phyloP scores from a whole-genome alignment of 2,888 invertebrate genomes.

The Lycia hirtaria region DNA sequence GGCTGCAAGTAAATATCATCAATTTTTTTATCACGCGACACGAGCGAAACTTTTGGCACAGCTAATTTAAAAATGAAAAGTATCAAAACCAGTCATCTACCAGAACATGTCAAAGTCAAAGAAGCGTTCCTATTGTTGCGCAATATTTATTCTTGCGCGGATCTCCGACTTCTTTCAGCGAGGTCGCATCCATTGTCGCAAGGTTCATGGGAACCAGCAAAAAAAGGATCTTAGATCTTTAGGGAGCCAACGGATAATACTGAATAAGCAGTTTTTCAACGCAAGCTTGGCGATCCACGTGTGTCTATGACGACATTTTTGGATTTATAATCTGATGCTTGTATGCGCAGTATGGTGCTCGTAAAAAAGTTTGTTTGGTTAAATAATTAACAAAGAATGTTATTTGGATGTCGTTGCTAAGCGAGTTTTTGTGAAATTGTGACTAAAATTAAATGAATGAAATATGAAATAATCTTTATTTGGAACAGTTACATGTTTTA shows the following conservation, averaged over 20 bases:
- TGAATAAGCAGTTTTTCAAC: conserved; percentile 82
- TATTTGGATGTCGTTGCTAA: background rate
- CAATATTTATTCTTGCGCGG: conserved; percentile 84
- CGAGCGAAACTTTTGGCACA: too few species aligned
- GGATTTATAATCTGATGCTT: conserved; percentile 66
- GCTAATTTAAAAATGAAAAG: too few species aligned
- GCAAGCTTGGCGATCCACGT: conserved; percentile 67
- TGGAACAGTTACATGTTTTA: too few species aligned
- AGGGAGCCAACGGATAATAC: conserved; percentile 73
- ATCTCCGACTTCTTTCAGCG: conserved; percentile 76
- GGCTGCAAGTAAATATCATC: too few species aligned
- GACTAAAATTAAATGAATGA: too few species aligned
- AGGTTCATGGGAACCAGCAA: conserved; percentile 84
- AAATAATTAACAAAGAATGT: conserved; percentile 45
- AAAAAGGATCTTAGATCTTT: conserved; percentile 69
- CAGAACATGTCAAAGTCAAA: conserved; percentile 72
- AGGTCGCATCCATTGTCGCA: conserved; percentile 79
- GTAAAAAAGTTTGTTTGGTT: conserved; percentile 47
- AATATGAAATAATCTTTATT: too few species aligned
- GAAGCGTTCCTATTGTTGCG: conserved; percentile 81
- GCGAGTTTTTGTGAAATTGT: background rate
- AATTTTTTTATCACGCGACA: too few species aligned
- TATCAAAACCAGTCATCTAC: conserved; percentile 55
- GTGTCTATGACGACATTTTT: conserved; percentile 68
- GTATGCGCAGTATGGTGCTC: conserved; percentile 52